phyloP scores from a whole-genome alignment of 2,113 vertebrate genomes.

The Acinonyx jubatus region DNA sequence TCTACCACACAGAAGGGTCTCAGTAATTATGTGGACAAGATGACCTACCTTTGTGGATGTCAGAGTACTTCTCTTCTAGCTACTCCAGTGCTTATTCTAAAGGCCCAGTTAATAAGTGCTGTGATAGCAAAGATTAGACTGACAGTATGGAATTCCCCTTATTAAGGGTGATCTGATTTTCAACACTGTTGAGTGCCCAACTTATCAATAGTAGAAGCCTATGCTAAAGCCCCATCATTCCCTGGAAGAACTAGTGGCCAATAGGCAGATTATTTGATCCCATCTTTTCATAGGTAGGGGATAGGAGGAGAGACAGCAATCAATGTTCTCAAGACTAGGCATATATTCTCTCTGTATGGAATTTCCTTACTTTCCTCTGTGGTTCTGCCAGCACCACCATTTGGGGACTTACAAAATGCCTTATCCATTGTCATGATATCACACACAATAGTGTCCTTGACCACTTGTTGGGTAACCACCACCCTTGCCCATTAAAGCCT shows the following conservation, averaged over 20 bases:
- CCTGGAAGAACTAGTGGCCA: not conserved
- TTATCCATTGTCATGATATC: not conserved
- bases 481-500: not conserved
- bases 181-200: not conserved
- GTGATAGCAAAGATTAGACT: not conserved
- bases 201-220: not conserved
- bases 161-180: not conserved
- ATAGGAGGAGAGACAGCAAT: not conserved
- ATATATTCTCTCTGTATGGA: not conserved
- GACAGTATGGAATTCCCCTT: not conserved
- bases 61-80: not conserved
- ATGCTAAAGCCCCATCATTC: not conserved
- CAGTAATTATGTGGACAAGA: not conserved
- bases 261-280: not conserved
- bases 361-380: not conserved
- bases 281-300: not conserved
- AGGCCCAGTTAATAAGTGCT: not conserved
- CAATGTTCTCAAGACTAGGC: not conserved
- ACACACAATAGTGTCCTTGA: not conserved
- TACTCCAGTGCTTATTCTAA: not conserved
- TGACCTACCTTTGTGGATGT: not conserved
- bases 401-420: not conserved
- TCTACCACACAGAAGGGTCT: not conserved
- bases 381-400: not conserved
- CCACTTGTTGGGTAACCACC: not conserved